Conservation (phyloP, 2,888 invertebrate genomes). For the Drosophila mayaguana region DNA sequence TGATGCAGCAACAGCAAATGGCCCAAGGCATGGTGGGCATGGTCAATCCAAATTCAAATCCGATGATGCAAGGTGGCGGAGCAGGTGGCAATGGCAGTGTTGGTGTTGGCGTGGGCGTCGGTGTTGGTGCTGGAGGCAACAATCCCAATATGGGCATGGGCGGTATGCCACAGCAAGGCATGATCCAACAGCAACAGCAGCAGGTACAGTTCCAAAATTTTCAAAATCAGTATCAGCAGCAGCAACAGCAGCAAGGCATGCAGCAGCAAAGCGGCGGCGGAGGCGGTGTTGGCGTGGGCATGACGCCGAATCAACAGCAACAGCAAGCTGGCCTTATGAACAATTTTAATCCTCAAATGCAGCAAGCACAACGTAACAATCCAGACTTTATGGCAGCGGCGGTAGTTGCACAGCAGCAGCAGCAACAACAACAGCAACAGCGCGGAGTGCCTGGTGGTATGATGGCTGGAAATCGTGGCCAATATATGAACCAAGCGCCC, state of each 20-base stretch:
- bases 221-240: slow-evolving; percentile 85
- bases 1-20: slow-evolving; percentile 82
- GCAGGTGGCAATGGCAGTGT: slow-evolving; percentile 72
- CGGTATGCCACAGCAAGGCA: slow-evolving; percentile 83
- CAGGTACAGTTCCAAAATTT: slow-evolving; percentile 88
- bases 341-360: slow-evolving; percentile 84
- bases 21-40: slow-evolving; percentile 79
- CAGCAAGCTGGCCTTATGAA: slow-evolving; percentile 84
- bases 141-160: slow-evolving; percentile 79
- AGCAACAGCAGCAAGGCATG: slow-evolving; percentile 84
- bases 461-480: slow-evolving; percentile 83
- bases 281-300: slow-evolving; percentile 55
- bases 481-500: slow-evolving; percentile 88
- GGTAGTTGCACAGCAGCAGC: slow-evolving; percentile 72
- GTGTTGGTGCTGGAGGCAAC: slow-evolving; percentile 56
- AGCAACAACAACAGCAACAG: slow-evolving; percentile 74
- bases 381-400: slow-evolving; percentile 83
- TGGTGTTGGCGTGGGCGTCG: slow-evolving; percentile 57
- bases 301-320: slow-evolving; percentile 75
- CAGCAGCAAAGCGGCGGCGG: slow-evolving; percentile 66
- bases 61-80: slow-evolving; percentile 79
- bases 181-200: slow-evolving; percentile 84
- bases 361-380: slow-evolving; percentile 81
- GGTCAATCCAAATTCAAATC: slow-evolving; percentile 77
- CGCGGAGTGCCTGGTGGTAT: slow-evolving; percentile 72